Base-by-base conservation (phyloP, 92 coral and sea anemone genomes). In the Phenganax stokvisi region DNA sequence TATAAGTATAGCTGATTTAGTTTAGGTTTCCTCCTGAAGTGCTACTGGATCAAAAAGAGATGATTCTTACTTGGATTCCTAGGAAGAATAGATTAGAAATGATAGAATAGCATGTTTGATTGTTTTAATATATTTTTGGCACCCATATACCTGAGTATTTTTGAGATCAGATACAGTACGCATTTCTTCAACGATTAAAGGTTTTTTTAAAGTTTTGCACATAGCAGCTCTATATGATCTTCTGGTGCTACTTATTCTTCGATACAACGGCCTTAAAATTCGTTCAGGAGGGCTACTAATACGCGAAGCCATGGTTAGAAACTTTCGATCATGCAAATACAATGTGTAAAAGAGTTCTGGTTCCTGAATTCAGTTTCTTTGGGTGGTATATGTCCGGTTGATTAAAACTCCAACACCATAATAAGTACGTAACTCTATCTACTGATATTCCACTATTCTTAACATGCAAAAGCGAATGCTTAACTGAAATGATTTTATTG, bases 191-290 rank as follows among this genome's bases (percentile, higher is more conserved):
- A 93, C 88, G 2, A 89, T 89, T 13, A 93, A 85, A 12, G 92
- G 93, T 76, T 93, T 88, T 0, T 91, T 93, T 7, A 92, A 87
- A 73, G 88, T 93, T 74, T 87, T 92, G 83, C 98, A 93, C 57
- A 93, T 86, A 71, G 87, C 97, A 12, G 98, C 98, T 29, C 98
- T 88, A 70, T 92, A 93, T 85, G 84, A 86, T 29, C 97, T 80
- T 65, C 79, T 67, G 54, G 88, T 80, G 52, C 90, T 87, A 57
- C 89, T 71, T 30, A 89, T 67, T 20, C 90, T 87, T 8, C 86
- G 87, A 58, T 80, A 90, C 10, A 89, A 60, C 7, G 97, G 94
- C 27, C 98, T 85, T 62, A 93, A 81, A 15, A 93, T 84, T 51
- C 98, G 90, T 55, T 93, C 98, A 28, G 97, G 98, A 51, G 91